Evolutionary conservation across 2,113 vertebrate genomes (phyloP).

Genomic region (Ahaetulla prasina): DNA sequence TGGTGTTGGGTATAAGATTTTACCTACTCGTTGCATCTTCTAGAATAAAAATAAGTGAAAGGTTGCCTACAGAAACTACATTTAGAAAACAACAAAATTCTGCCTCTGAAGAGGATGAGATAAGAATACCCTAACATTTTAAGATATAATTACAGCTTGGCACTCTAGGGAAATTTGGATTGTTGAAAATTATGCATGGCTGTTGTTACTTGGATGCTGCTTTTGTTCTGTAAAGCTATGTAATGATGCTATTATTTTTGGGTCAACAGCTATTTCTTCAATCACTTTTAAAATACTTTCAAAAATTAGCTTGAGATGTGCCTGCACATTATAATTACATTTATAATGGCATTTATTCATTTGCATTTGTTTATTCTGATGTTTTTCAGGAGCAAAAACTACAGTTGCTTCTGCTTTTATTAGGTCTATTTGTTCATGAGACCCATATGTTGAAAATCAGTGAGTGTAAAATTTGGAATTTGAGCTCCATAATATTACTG

Average conservation of each 20-base stretch:
- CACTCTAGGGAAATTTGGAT: background rate
- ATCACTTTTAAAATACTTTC: background rate
- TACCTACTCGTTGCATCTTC: too few relatives aligned
- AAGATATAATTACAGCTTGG: background rate
- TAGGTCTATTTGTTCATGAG: background rate
- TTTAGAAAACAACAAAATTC: background rate
- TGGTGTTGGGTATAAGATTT: too few relatives aligned
- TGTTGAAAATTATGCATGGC: slow-evolving; percentile 10
- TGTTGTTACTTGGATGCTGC: background rate
- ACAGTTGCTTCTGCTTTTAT: background rate
- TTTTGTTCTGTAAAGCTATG: slow-evolving; percentile 6
- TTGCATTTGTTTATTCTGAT: background rate
- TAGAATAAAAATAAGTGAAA: background rate
- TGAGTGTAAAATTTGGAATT: background rate
- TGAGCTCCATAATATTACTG: background rate
- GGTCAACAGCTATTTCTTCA: slow-evolving; percentile 15
- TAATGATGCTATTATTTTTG: background rate
- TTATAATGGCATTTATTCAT: background rate
- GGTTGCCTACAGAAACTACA: background rate
- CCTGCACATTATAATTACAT: background rate
- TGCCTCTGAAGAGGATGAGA: background rate
- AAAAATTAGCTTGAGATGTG: background rate
- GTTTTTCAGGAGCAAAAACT: background rate
- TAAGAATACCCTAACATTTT: background rate
- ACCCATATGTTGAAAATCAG: background rate